Conservation (phyloP, 2,797 vertebrate species). For the Chloroceryle amazona region DNA sequence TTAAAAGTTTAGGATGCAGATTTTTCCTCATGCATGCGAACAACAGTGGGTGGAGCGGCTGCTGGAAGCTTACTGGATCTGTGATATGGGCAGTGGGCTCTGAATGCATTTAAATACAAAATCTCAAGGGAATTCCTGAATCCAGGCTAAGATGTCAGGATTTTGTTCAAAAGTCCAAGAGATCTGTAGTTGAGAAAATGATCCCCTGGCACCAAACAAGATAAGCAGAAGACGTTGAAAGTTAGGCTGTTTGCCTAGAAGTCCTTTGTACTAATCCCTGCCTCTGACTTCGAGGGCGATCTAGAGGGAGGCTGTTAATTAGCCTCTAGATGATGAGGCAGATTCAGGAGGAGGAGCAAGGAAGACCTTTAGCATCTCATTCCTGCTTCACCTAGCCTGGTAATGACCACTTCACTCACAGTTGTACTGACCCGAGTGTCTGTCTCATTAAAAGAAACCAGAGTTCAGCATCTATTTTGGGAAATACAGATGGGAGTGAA, state of each 20-base stretch:
- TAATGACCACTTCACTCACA: constrained; percentile 31
- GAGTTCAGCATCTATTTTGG: constrained; percentile 71
- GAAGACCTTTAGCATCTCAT: neutral
- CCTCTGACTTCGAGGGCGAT: neutral
- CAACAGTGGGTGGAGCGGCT: constrained; percentile 7
- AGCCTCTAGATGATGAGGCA: neutral
- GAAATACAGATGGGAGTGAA: constrained; percentile 66
- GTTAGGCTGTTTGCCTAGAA: constrained; percentile 20
- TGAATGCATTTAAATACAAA: constrained; percentile 11
- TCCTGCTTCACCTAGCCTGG: neutral
- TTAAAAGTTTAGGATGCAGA: neutral
- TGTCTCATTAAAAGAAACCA: constrained; percentile 57
- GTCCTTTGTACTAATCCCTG: neutral
- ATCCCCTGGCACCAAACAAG: constrained; percentile 2
- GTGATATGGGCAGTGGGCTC: neutral
- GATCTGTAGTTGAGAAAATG: constrained; percentile 10
- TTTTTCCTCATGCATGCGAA: neutral
- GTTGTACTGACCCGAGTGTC: constrained; percentile 38
- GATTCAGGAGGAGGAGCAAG: neutral
- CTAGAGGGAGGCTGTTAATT: neutral
- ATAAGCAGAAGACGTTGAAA: constrained; percentile 36
- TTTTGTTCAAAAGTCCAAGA: constrained; percentile 34
- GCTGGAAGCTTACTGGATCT: constrained; percentile 52
- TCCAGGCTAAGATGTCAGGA: constrained; percentile 22
- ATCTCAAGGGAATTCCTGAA: constrained; percentile 43